Conservation (phyloP, 2,113 vertebrate genomes). For the Pionites leucogaster region DNA sequence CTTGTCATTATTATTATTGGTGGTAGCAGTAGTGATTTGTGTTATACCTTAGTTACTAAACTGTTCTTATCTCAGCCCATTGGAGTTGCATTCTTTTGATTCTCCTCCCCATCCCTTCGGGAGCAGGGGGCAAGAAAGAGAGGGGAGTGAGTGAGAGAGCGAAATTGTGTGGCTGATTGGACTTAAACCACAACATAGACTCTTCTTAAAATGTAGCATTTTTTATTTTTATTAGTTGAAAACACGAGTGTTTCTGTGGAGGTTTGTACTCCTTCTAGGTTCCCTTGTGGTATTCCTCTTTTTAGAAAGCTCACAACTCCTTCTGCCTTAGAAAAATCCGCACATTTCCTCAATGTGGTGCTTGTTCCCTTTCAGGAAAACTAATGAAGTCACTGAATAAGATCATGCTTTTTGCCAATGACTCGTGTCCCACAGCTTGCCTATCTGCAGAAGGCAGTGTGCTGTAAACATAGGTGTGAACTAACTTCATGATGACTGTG, state of each 20-base stretch:
- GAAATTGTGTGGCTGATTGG: too few species aligned
- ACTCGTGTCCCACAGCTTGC: background rate
- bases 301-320: background rate
- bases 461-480: background rate
- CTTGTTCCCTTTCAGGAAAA: background rate
- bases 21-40: too few species aligned
- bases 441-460: background rate
- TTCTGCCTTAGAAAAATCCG: background rate
- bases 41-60: too few species aligned
- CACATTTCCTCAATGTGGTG: background rate
- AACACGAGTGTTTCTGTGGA: background rate
- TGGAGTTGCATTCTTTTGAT: too few species aligned
- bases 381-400: background rate
- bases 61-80: too few species aligned
- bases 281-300: background rate
- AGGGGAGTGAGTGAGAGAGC: too few species aligned
- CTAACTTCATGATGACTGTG: background rate
- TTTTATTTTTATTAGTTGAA: background rate
- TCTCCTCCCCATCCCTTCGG: too few species aligned
- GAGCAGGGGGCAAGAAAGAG: too few species aligned
- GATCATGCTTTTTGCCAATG: background rate
- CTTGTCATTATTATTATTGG: too few species aligned
- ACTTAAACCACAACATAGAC: too few species aligned
- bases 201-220: background rate
- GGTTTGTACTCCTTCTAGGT: background rate